A percentile compares a stretch with the other conserved stretches of the same genome.
Evolutionary conservation across 2,888 invertebrate genomes (phyloP).

Genomic region (Plutella xylostella): DNA sequence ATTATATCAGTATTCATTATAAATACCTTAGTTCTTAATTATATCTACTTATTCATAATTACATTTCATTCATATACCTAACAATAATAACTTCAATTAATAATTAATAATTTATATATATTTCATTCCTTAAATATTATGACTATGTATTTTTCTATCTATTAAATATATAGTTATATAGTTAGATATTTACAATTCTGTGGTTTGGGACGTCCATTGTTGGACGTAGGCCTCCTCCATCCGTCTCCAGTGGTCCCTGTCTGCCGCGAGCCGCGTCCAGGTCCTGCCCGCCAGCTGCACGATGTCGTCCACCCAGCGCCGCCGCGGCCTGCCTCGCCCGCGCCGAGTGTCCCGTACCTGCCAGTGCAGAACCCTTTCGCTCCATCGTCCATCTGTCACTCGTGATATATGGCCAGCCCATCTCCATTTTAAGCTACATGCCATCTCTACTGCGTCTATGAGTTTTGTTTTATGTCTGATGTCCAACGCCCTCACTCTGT

Average conservation of each 20-base stretch:
- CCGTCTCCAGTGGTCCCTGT: not conserved
- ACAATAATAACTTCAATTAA: too few species aligned
- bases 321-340: not conserved
- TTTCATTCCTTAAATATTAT: too few species aligned
- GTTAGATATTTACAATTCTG: too few species aligned
- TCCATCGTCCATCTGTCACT: not conserved
- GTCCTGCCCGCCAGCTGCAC: not conserved
- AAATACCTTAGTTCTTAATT: too few species aligned
- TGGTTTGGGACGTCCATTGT: not conserved
- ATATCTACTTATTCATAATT: too few species aligned
- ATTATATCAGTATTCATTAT: too few species aligned
- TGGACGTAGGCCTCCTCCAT: not conserved
- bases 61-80: too few species aligned
- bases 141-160: too few species aligned
- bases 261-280: not conserved
- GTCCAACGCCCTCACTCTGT: not conserved
- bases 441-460: not conserved
- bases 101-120: too few species aligned
- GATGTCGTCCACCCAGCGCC: not conserved
- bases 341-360: not conserved
- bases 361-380: not conserved
- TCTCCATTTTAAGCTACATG: not conserved
- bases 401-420: not conserved
- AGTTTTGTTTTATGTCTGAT: not conserved
- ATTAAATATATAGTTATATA: too few species aligned